Base-by-base conservation (phyloP, 2,888 invertebrate genomes). In the Microdon myrmicae region DNA sequence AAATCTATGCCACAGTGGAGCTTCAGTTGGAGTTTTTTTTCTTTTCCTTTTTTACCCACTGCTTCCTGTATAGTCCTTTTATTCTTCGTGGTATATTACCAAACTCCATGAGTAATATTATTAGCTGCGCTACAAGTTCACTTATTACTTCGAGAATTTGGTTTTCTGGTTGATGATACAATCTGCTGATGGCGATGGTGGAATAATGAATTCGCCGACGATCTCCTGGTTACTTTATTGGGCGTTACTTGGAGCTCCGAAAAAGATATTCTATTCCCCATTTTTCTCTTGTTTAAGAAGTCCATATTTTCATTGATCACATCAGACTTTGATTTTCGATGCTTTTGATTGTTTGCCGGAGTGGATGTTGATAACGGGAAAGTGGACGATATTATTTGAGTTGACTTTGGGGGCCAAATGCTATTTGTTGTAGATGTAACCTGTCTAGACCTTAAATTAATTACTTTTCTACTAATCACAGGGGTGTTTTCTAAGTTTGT, bases 391-490 rank as follows among this genome's bases (percentile, higher is more conserved):
- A 28, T 25, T 8, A 26, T 10, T 1, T 6, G 6, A 20, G 38
- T 1, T 16, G 61, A 16, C 10, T 55, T 44, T 2, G 25, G 6
- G 17, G 49, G 28, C 49, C 39, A 64, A 13, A 51, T 25, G 4
- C 22, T 25, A n/a, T n/a, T n/a, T 3, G 39, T 28, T 3, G 29
- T 45, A 4, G 44, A 39, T 5, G 22, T 23, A 10, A 61, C 45
- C 12, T 56, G 35, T 14, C 61, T 44, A n/a, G 61, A 56, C 41
- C 56, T 45, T 3, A 56, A 31, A 17, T 44, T 56, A 2, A 56
- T 20, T 45, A 49, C 35, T 20, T 49, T 61, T 37, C 45, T 51
- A 35, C 26, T 49, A n/a, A 56, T 56, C 26, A 56, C 20, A 31
- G 34, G 28, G 23, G 51, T 48, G 20, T 47, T 55, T 8, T 61